phyloP scores from a whole-genome alignment of 2,797 vertebrate genomes.

The Channallabes apus region DNA sequence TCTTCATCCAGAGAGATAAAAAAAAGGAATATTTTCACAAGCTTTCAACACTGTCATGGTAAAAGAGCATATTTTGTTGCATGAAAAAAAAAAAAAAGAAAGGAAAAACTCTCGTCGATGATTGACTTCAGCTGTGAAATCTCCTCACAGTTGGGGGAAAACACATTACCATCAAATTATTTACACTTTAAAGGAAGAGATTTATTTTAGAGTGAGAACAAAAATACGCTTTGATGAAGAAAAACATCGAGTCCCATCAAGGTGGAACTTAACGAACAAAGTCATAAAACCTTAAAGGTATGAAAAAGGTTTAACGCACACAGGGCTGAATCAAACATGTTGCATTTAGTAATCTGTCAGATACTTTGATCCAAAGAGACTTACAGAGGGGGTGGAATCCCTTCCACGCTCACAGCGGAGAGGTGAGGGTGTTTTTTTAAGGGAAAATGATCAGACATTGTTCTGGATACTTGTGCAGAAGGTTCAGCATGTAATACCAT shows the following conservation, averaged over 20 bases:
- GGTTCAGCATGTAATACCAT: not conserved
- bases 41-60: not conserved
- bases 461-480: not conserved
- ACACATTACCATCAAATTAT: constrained; percentile 42
- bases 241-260: not conserved
- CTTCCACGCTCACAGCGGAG: no score
- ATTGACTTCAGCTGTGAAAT: constrained; percentile 30
- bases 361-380: not conserved
- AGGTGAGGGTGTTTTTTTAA: no score
- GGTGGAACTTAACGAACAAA: not conserved
- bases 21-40: not conserved
- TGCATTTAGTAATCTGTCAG: not conserved
- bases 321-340: not conserved
- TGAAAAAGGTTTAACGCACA: not conserved
- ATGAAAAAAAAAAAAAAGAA: not conserved
- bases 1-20: not conserved
- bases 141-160: constrained; percentile 19
- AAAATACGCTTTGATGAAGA: constrained; percentile 9
- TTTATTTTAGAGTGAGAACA: not conserved
- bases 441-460: not conserved
- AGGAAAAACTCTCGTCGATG: not conserved
- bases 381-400: not conserved
- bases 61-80: not conserved
- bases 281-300: not conserved
- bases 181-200: constrained; percentile 36